These are phyloP conservation scores for Rhinoderma darwinii DNA, from an alignment of 2,113 vertebrate genomes.

Conservation along the genomic window DNA sequence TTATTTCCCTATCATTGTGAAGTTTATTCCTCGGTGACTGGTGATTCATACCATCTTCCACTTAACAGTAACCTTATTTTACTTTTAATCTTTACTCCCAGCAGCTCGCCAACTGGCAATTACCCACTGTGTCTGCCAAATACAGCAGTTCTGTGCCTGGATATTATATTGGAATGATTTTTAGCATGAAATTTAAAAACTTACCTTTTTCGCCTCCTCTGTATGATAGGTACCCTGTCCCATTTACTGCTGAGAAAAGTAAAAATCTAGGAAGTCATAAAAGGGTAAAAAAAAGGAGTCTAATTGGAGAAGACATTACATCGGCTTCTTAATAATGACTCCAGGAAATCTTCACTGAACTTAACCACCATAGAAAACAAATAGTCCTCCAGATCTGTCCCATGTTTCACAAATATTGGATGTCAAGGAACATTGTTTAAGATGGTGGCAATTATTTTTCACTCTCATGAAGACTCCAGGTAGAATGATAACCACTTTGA, in stretches of 20 bases:
- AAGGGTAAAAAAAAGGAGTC: neutral
- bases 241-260: neutral
- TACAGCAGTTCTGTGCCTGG: neutral
- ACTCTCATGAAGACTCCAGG: neutral
- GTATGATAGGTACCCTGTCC: slow-evolving; percentile 52
- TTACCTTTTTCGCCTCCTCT: slow-evolving; percentile 52
- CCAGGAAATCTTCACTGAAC: neutral
- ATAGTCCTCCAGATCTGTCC: slow-evolving; percentile 13
- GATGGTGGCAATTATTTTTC: neutral
- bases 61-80: slow-evolving; percentile 41
- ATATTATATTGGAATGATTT: neutral
- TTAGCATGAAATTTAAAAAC: neutral
- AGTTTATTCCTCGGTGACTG: too few relatives aligned
- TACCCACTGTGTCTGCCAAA: neutral
- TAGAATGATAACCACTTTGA: neutral
- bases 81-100: slow-evolving; percentile 28
- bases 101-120: neutral
- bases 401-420: neutral
- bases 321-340: neutral
- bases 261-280: slow-evolving; percentile 14
- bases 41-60: too few relatives aligned
- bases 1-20: slow-evolving; percentile 41
- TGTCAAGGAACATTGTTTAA: neutral
- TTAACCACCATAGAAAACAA: neutral
- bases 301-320: neutral